phyloP scores from a whole-genome alignment of 2,113 vertebrate species.

The Oreochromis tanganicae region DNA sequence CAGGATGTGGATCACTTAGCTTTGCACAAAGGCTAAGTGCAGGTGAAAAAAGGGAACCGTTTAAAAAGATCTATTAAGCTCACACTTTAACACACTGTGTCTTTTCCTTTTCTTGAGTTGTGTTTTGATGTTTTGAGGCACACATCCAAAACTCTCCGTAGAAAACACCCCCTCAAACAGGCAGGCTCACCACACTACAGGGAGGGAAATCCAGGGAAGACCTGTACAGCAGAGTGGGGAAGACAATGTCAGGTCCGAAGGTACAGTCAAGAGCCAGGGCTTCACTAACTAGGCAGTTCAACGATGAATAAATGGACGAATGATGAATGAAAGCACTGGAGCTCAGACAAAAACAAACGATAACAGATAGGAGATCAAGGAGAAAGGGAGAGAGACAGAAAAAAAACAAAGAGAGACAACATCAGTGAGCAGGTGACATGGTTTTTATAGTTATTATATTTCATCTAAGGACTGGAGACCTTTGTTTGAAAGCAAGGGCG shows the following conservation, averaged over 20 bases:
- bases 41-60: too few species aligned
- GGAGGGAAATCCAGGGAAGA: too few species aligned
- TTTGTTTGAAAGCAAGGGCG: neutral
- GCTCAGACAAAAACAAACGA: neutral
- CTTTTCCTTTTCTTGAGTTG: neutral
- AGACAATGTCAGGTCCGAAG: neutral
- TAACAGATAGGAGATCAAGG: neutral
- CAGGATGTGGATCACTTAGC: neutral
- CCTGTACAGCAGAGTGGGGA: neutral
- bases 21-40: neutral
- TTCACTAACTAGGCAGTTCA: neutral
- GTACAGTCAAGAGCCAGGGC: neutral
- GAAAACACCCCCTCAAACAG: too few species aligned
- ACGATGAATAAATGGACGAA: accelerated
- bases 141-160: neutral
- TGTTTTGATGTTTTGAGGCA: neutral
- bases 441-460: neutral
- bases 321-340: neutral
- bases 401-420: neutral
- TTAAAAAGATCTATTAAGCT: too few species aligned
- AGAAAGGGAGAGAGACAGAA: neutral
- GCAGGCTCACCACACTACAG: too few species aligned
- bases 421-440: neutral
- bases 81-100: too few species aligned
- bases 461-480: neutral